These are phyloP conservation scores for Kryptopterus vitreolus DNA, from an alignment of 2,797 vertebrate genomes.

Conservation along the genomic window DNA sequence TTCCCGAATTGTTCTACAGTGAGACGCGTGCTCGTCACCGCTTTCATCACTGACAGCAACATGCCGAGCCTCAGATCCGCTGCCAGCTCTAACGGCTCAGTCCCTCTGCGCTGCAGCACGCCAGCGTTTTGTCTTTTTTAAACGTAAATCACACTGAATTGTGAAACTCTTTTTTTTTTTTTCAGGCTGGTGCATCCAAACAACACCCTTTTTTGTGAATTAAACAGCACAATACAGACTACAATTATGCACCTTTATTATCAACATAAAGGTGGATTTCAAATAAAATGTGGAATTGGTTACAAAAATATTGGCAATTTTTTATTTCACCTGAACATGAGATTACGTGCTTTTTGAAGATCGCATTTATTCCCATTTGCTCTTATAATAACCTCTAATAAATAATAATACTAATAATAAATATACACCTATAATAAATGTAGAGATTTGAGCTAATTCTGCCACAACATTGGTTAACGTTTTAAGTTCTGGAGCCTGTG, in stretches of 20 bases:
- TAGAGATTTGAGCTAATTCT: no score
- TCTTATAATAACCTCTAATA: no score
- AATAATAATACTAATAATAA: no score
- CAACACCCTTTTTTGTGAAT: neutral
- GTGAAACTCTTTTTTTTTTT: neutral
- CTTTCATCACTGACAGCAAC: neutral
- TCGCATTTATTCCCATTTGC: no score
- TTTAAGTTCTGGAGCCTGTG: no score
- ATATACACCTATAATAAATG: no score
- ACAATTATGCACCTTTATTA: neutral
- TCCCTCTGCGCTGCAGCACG: neutral
- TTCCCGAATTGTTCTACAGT: neutral
- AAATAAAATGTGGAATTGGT: no score
- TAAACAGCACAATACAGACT: neutral
- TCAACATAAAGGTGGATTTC: neutral
- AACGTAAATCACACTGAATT: neutral
- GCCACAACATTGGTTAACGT: no score
- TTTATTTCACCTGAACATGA: no score
- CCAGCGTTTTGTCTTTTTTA: neutral
- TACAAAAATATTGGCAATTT: no score
- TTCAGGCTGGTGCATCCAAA: neutral
- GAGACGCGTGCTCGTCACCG: neutral
- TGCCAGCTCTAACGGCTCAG: constrained; percentile 24
- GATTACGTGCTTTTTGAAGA: no score
- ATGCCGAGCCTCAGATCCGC: constrained; percentile 5